Percentiles rank a stretch among this genome's conserved stretches.
These are phyloP conservation scores for Phrynocephalus guinanensis DNA, from an alignment of 2,797 vertebrate genomes.

Conservation along the genomic window DNA sequence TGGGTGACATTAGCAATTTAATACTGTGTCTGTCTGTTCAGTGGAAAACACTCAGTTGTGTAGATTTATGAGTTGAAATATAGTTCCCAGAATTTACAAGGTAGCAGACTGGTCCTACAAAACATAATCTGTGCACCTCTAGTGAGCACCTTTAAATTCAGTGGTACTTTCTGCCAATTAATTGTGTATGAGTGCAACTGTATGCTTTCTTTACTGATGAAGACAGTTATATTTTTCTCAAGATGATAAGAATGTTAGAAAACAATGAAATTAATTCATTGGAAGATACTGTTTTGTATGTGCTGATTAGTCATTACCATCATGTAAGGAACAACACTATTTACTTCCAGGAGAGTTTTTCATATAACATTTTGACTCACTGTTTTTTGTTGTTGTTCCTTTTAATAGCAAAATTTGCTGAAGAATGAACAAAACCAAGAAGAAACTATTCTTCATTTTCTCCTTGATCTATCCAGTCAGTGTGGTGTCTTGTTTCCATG, in stretches of 20 bases:
- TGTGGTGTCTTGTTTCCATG: conserved; percentile 86
- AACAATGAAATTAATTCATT: background rate
- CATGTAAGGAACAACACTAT: conserved; percentile 26
- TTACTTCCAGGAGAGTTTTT: conserved; percentile 27
- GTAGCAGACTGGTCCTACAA: too few relatives aligned
- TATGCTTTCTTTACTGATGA: background rate
- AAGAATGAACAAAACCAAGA: conserved; percentile 86
- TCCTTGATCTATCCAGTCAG: conserved; percentile 87
- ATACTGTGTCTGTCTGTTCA: too few relatives aligned
- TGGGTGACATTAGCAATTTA: too few relatives aligned
- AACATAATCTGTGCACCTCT: too few relatives aligned
- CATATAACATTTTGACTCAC: conserved; percentile 52
- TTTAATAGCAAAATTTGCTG: conserved; percentile 86
- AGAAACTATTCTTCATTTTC: conserved; percentile 86
- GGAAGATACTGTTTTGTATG: background rate
- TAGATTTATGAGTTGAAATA: too few relatives aligned
- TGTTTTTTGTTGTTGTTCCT: conserved; percentile 59
- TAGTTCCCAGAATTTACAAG: too few relatives aligned
- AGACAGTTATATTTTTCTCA: background rate
- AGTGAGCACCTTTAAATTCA: too few relatives aligned
- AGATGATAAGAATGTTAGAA: background rate
- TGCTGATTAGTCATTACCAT: conserved; percentile 2
- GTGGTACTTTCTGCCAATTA: background rate
- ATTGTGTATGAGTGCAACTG: background rate
- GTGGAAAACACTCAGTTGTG: too few relatives aligned